Percentiles rank a stretch among this genome's conserved stretches.
Evolutionary conservation across 37 sponge, comb jelly and placozoan genomes (phyloP).

Genomic region (Oopsacas minuta): DNA sequence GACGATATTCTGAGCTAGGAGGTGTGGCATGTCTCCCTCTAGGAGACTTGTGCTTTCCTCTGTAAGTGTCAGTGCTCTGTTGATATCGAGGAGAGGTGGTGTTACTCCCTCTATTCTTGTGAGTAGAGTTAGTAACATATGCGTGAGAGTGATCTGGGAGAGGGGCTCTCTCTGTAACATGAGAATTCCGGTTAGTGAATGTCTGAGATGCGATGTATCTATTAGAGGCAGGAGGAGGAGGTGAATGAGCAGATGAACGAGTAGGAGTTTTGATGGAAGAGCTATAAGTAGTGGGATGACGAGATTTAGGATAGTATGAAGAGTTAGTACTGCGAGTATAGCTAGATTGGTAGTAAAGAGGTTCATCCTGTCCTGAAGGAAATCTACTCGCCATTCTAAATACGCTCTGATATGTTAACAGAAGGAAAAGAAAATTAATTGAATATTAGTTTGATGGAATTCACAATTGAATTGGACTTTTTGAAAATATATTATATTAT

Average conservation of each 20-base stretch:
- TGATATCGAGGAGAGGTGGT: neutral
- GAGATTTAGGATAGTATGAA: too few relatives aligned
- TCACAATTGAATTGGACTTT: too few relatives aligned
- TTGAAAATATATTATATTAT: too few relatives aligned
- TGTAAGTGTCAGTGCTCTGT: neutral
- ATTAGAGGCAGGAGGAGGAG: neutral
- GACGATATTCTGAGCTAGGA: neutral
- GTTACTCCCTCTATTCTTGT: neutral
- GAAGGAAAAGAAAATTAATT: neutral
- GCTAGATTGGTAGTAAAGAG: neutral
- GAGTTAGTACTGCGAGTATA: neutral
- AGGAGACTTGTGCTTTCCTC: neutral
- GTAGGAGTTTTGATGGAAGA: neutral
- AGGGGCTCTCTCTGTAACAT: neutral
- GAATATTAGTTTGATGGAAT: neutral
- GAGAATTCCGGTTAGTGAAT: neutral
- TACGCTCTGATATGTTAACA: neutral
- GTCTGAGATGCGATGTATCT: neutral
- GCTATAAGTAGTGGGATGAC: neutral
- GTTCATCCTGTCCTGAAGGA: neutral
- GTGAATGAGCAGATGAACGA: neutral
- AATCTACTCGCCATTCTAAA: conserved; percentile 5
- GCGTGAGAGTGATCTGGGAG: neutral
- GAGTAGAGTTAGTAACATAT: neutral
- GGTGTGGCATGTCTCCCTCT: neutral